Base-by-base conservation (phyloP, 1,140 invertebrate genomes). In the Lucilia cuprina region DNA sequence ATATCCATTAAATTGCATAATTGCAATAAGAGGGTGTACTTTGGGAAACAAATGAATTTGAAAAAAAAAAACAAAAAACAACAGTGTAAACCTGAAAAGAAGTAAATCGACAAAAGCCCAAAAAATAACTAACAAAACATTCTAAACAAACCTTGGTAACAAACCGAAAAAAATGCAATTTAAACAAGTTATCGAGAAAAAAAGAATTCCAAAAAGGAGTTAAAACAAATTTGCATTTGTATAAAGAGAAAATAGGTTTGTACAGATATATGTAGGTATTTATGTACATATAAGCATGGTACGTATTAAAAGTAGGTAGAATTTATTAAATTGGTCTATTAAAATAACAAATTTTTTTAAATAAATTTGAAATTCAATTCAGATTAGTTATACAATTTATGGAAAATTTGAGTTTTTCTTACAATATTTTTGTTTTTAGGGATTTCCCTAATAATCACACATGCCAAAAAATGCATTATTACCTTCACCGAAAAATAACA, bases 1-100 rank as follows among this genome's bases (percentile, higher is more conserved):
- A 60, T n/a, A n/a, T 41, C 75, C 34, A 80, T 49, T 50, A 80
- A 80, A 50, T 80, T 80, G 77, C 77, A 80, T 80, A 80, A 80
- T 80, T 80, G 77, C 77, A 80, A 19, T 25, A 50, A 21, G 3
- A 49, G 25, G 41, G 77, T 70, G 21, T 21, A 70, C 65, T 70
- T 70, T 21, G n/a, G 50, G 41, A 41, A 70, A 70, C 65, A 21
- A 70, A 70, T 12, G 7, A 70, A 70, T 4, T 21, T 21, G 0
- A 21, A 21, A 19, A 19, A 70, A 17, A 21, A 30, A 30, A 30
- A 30, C 1, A 30, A 30, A 30, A 30, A 30, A 30, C 1, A 30
- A 30, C 25, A 30, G 3, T 30, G 25, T 30, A 60, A 60, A 17
- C 5, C 5, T 14, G 14, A 60, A 60, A 17, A 60, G 55, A n/a